Base-by-base conservation (phyloP, 2,797 vertebrate species). In the Acanthornis magna region DNA sequence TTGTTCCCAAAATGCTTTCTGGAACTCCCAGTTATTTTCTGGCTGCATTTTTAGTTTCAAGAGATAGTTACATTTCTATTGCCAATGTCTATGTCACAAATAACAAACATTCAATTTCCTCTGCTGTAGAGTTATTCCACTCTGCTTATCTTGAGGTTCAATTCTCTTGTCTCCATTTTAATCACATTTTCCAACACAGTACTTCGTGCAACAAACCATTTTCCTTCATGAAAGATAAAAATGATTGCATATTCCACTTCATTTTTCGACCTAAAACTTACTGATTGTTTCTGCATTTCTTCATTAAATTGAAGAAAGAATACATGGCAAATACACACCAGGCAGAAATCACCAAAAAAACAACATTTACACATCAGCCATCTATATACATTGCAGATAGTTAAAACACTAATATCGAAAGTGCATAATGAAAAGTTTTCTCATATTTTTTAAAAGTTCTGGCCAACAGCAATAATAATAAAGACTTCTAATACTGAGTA, bases 111-210 rank as follows among this genome's bases (percentile, higher is more conserved):
- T 85, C 27, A 11, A 58, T 92, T 95, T 96, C 87, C 70, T 92
- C 72, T 89, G 27, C 76, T 53, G 51, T 45, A 94, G 36, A 90
- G 95, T 86, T 86, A 85, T 84, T 92, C 80, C 73, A 43, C 50
- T 89, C 58, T 76, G 71, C 68, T 95, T 93, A 91, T 91, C 86
- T 67, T 80, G 63, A 74, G 25, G 25, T 70, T 91, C 80, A 74
- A 20, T 74, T 91, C 67, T 94, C 78, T 75, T 89, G 67, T 77
- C 74, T 93, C 74, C 61, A 80, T 83, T 92, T 94, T 85, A 96
- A 91, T 94, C 72, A 83, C 61, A 89, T 91, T 95, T 94, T 95
- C 50, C 85, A 91, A 71, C 71, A 82, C 50, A 58, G 30, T 74
- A 57, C 25, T 89, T 93, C 63, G 48, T 87, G 45, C 84, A 91